Conservation (phyloP, 2,888 invertebrate species). For the Philereme vetulata region DNA sequence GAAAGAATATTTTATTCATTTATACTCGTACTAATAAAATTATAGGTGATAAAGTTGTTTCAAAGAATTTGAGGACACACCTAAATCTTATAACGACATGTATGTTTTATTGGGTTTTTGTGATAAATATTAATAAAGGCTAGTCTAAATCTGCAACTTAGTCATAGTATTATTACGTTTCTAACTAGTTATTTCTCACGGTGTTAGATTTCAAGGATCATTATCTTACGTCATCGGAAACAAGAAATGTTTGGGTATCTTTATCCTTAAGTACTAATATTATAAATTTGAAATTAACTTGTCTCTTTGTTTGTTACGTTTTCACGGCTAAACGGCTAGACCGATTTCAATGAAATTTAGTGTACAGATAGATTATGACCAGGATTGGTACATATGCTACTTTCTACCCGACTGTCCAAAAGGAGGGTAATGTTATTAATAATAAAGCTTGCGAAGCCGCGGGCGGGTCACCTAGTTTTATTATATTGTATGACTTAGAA, state of each 20-base stretch:
- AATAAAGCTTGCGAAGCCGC: too few species aligned
- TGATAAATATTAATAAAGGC: conserved; percentile 7
- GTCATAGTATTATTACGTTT: conserved; percentile 28
- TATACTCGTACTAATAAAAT: conserved; percentile 1
- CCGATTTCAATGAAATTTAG: too few species aligned
- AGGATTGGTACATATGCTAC: too few species aligned
- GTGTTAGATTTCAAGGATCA: conserved; percentile 25
- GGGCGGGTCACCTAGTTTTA: too few species aligned
- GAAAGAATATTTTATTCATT: not conserved
- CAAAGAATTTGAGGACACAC: conserved; percentile 22
- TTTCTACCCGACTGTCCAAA: too few species aligned
- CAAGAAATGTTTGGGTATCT: conserved; percentile 30
- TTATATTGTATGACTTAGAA: too few species aligned
- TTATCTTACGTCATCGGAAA: conserved; percentile 30
- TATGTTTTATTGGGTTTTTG: conserved; percentile 10
- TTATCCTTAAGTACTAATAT: conserved; percentile 1
- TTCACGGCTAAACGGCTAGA: too few species aligned
- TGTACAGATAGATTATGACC: too few species aligned
- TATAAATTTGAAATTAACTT: too few species aligned
- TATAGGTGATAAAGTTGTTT: conserved; percentile 5
- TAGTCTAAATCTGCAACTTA: conserved; percentile 25
- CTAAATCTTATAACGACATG: conserved; percentile 22
- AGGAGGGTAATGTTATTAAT: too few species aligned
- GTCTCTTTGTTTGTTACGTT: too few species aligned
- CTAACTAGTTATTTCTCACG: conserved; percentile 33